Percentiles rank a stretch among this genome's conserved stretches.
Evolutionary conservation across 2,888 invertebrate species (phyloP).

Genomic region (Spisula solida): DNA sequence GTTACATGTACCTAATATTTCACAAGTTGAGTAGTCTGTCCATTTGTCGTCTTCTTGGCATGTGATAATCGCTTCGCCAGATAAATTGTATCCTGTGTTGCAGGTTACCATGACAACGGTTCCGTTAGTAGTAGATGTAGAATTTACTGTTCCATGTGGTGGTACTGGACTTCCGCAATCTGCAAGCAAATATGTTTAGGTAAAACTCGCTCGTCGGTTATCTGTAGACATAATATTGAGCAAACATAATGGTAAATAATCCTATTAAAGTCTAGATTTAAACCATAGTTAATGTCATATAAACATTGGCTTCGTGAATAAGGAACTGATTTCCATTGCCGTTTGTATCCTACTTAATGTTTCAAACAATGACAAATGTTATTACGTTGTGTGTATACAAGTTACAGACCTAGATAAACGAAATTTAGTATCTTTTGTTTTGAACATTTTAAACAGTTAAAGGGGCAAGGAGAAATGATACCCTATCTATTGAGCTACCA

Average conservation of each 20-base stretch:
- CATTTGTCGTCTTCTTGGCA: constrained; percentile 32
- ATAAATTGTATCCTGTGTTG: constrained; percentile 24
- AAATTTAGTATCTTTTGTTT: too few species aligned
- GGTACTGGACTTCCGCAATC: constrained; percentile 31
- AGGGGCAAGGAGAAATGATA: too few species aligned
- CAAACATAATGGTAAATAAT: not conserved
- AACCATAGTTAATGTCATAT: too few species aligned
- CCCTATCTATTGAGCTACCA: too few species aligned
- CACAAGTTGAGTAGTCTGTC: constrained; percentile 28
- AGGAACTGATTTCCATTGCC: too few species aligned
- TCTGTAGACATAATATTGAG: not conserved
- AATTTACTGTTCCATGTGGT: constrained; percentile 18
- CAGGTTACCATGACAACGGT: not conserved
- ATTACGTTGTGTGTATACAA: too few species aligned
- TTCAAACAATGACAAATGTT: too few species aligned
- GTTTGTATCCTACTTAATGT: too few species aligned
- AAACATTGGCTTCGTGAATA: too few species aligned
- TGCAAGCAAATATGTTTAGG: not conserved
- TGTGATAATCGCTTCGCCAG: constrained; percentile 15
- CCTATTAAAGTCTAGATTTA: not conserved
- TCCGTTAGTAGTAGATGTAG: not conserved
- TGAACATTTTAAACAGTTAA: too few species aligned
- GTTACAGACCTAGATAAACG: too few species aligned
- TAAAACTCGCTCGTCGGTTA: not conserved
- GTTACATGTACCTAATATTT: constrained; percentile 22